Base-by-base conservation (phyloP, 2,797 vertebrate species). In the Choloepus didactylus region DNA sequence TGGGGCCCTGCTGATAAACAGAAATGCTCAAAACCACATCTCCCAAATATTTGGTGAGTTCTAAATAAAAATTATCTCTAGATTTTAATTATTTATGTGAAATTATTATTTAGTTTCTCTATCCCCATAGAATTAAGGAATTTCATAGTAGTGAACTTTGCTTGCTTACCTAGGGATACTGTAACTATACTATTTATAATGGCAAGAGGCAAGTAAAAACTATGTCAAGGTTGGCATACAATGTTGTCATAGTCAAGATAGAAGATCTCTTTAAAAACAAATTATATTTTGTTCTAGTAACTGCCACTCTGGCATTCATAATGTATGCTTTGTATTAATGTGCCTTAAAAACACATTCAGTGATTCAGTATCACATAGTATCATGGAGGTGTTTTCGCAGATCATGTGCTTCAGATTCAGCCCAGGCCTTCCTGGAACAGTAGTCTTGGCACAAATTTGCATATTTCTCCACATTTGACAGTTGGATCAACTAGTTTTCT, bases 361-460 rank as follows among this genome's bases (percentile, higher is more conserved):
- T 91, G 88, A 97, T 72, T 91, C 89, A 80, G 82, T 91, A 79
- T 90, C 87, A 67, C 89, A 72, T 85, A 87, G 92, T 94, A 93
- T 90, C 95, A 38, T 23, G 1, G 19, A 96, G 92, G 77, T 82
- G 54, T 44, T 70, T 96, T 76, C 94, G 96, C 80, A 82, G 46
- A 88, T 51, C 41, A 11, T 83, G 29, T 2, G 23, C 88, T 97
- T 96, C 92, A 72, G 92, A 95, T 92, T 81, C 51, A 87, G 25
- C 56, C 72, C 84, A 69, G 81, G 88, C 49, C 93, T 96, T 97
- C 96, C 95, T 86, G 38, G 35, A 75, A 91, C 87, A 93, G 91
- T 95, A 86, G 19, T 97, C 95, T 97, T 94, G 1, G 0, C 84
- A 92, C 70, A 96, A 95, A 97, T 95, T 9, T 96, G 77, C 97